These are phyloP conservation scores for Nothura maculosa DNA, from an alignment of 2,797 vertebrate species.

Conservation along the genomic window DNA sequence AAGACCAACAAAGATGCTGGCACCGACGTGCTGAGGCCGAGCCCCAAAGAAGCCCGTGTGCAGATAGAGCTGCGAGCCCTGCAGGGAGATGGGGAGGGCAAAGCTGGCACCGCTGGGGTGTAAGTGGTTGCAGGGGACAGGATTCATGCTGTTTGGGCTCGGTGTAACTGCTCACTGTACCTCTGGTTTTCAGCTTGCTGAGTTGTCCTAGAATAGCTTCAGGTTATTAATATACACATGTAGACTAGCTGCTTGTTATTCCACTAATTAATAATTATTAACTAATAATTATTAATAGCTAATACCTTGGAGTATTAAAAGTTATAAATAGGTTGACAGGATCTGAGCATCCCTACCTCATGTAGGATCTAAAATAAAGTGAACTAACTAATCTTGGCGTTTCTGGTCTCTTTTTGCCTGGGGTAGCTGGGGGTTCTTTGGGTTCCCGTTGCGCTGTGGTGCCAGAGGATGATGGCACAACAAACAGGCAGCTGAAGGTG, in stretches of 20 bases:
- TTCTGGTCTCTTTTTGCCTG: not conserved
- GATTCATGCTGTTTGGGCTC: not conserved
- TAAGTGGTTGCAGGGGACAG: not conserved
- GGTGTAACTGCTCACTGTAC: rapidly evolving
- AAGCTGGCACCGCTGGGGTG: not conserved
- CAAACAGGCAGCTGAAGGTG: not conserved
- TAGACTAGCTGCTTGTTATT: not conserved
- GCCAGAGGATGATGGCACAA: rapidly evolving
- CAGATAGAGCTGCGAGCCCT: not conserved
- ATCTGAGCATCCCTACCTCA: slow-evolving; percentile 19
- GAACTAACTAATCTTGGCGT: not conserved
- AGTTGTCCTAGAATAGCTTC: not conserved
- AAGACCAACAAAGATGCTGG: not conserved
- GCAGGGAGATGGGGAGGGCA: not conserved
- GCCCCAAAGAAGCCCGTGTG: not conserved
- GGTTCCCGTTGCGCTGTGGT: not conserved
- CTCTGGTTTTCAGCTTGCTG: not conserved
- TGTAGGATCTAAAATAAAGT: slow-evolving; percentile 19
- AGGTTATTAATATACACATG: not conserved
- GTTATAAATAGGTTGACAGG: not conserved
- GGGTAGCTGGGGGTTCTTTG: not conserved
- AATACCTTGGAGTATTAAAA: not conserved
- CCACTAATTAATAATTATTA: not conserved
- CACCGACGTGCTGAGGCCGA: not conserved
- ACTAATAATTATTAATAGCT: no score